Evolutionary conservation across 2,113 vertebrate genomes (phyloP).

Genomic region (Excalfactoria chinensis): DNA sequence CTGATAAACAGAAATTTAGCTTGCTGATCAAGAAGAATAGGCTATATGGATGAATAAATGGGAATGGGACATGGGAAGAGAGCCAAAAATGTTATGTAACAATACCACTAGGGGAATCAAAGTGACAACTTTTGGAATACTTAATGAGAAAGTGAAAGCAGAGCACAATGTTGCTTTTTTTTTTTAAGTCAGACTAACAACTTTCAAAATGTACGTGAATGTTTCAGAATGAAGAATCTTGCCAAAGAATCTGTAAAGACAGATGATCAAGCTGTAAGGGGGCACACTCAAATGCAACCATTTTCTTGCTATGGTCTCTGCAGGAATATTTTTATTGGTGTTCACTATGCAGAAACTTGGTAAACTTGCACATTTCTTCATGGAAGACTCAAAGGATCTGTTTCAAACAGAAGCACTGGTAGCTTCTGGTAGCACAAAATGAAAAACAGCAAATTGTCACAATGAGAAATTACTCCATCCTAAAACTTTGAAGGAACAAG

Average conservation of each 20-base stretch:
- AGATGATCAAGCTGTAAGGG: neutral
- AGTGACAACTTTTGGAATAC: neutral
- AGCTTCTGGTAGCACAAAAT: too few species aligned
- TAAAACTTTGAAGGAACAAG: neutral
- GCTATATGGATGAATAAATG: neutral
- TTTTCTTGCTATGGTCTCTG: neutral
- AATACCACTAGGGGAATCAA: neutral
- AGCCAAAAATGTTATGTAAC: neutral
- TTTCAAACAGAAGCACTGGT: neutral
- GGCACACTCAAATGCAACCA: neutral
- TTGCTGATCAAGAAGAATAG: neutral
- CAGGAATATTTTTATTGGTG: neutral
- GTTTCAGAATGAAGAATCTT: neutral
- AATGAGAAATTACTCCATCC: neutral
- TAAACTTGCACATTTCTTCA: neutral
- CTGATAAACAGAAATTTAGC: constrained; percentile 2
- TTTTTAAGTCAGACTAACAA: neutral
- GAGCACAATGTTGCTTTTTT: neutral
- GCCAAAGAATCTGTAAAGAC: neutral
- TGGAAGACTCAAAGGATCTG: neutral
- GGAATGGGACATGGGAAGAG: neutral
- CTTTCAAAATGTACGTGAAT: neutral
- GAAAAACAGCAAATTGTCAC: neutral
- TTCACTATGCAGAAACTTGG: neutral
- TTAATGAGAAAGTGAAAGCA: neutral